phyloP scores from a whole-genome alignment of 2,888 invertebrate species.

The Leptinotarsa tumamoca region DNA sequence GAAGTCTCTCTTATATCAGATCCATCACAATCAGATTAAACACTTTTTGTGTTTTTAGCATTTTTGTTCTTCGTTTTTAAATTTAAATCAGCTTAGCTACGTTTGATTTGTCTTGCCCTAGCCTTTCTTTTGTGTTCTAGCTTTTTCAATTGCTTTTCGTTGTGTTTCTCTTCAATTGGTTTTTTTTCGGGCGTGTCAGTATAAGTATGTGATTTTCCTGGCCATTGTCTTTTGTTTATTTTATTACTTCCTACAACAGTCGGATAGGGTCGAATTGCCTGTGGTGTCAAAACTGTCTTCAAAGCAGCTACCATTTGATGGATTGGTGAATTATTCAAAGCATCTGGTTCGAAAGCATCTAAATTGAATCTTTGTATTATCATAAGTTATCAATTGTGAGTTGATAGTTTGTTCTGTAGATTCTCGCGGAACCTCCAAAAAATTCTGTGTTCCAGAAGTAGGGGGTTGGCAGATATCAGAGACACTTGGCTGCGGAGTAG shows the following conservation, averaged over 20 bases:
- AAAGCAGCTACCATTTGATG: background rate
- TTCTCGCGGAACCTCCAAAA: slow-evolving; percentile 2
- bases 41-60: too few species aligned
- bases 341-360: slow-evolving; percentile 12
- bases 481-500: too few species aligned
- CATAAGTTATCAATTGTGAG: slow-evolving; percentile 8
- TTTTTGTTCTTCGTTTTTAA: too few species aligned
- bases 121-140: too few species aligned
- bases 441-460: background rate
- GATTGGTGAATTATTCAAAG: slow-evolving; percentile 16
- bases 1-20: too few species aligned
- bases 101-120: too few species aligned
- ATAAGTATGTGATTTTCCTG: too few species aligned
- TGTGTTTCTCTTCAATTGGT: too few species aligned
- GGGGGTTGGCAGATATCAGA: background rate
- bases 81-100: too few species aligned
- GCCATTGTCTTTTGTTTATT: background rate
- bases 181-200: too few species aligned
- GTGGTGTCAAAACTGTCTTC: background rate
- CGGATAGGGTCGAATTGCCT: background rate
- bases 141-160: too few species aligned
- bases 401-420: background rate
- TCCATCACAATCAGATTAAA: too few species aligned
- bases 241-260: background rate
- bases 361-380: background rate